Evolutionary conservation across 2,888 invertebrate species (phyloP), one percentile per base, ranked within the genome.

Genomic region (Odontomyia ornata): DNA sequence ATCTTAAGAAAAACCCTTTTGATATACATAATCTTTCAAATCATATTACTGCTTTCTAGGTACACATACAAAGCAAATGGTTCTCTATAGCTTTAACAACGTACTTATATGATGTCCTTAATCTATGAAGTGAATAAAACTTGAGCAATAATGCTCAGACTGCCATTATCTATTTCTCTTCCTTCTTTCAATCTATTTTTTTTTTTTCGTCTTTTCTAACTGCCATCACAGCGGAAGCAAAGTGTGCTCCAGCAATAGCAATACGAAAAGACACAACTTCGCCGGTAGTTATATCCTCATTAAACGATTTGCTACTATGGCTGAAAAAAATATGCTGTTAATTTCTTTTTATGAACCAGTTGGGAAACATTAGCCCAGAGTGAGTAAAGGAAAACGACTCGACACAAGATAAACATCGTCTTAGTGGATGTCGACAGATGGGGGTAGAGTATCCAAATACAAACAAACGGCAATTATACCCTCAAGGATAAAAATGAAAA

Each of bases 281-380:
- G 13, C 47, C 81, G 81, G 82, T 81, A 82, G 83, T 83, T 84
- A 85, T 84, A 85, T 83, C 83, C 85, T 86, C 86, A 86, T 86
- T 86, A 86, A 86, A 85, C 84, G 85, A 84, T 86, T 85, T 84
- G 83, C 83, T 82, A 82, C 82, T 43, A 73, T 60, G 81, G 79
- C 79, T 80, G 77, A 79, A 79, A 79, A 79, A 81, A 80, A 82
- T 83, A 82, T 81, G 85, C 83, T 85, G 86, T 86, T 86, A 86
- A 86, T 86, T 85, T 86, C 85, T 84, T 86, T 86, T 86, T 86
- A 86, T 86, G 86, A 86, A 86, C 86, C 86, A 85, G 86, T 85
- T 84, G 86, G 86, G 86, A 86, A 86, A 84, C 86, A 84, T 86
- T 86, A 84, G 78, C 79, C 73, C 27, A 60, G 76, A 64, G 64